These are phyloP conservation scores for Zaprionus gabonicus DNA, from an alignment of 1,140 invertebrate species.

Conservation along the genomic window DNA sequence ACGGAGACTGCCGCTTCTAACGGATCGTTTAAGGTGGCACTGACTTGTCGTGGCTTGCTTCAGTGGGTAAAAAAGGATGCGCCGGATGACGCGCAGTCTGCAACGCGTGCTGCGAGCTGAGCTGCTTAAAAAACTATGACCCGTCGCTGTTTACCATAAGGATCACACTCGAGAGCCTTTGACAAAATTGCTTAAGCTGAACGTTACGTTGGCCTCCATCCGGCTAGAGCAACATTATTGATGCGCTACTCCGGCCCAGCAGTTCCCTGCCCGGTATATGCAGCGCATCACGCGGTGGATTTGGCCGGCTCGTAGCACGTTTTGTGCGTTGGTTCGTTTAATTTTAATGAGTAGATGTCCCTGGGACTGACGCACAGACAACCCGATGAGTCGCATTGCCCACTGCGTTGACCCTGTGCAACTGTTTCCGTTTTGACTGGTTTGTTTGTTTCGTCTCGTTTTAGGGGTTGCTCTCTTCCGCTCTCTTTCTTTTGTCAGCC, in stretches of 20 bases:
- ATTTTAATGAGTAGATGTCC: constrained; percentile 69
- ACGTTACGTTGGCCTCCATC: constrained; percentile 22
- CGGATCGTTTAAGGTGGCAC: constrained; percentile 63
- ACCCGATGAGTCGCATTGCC: constrained; percentile 6
- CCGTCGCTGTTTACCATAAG: constrained; percentile 68
- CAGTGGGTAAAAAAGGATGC: constrained; percentile 47
- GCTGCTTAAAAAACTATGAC: constrained; percentile 73
- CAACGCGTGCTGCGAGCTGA: constrained; percentile 62
- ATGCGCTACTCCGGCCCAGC: neutral
- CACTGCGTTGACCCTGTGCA: constrained; percentile 54
- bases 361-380: constrained; percentile 24
- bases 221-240: neutral
- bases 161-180: constrained; percentile 75
- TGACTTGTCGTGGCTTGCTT: constrained; percentile 79
- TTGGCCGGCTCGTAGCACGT: neutral
- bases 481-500: neutral
- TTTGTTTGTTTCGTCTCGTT: constrained; percentile 37
- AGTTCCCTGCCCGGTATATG: neutral
- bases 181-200: constrained; percentile 65
- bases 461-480: constrained; percentile 58
- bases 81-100: constrained; percentile 26
- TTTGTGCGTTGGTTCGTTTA: constrained; percentile 75
- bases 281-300: constrained; percentile 9
- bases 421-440: constrained; percentile 71
- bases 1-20: constrained; percentile 39